Evolutionary conservation across 2,797 vertebrate species (phyloP).

Genomic region (Hippoglossus hippoglossus): DNA sequence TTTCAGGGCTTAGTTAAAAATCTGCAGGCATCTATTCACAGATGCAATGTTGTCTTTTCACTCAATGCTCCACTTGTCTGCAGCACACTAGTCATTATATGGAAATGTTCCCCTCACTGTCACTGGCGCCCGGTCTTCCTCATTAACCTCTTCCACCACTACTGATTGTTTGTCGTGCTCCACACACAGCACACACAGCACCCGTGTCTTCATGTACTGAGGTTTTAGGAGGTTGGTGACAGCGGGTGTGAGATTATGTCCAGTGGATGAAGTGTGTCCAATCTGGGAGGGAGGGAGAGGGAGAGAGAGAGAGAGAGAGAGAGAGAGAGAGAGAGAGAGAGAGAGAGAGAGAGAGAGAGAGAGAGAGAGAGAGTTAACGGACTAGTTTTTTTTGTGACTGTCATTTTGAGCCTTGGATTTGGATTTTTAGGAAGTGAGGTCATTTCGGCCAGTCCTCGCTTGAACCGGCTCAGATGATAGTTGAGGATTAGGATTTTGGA

Average conservation of each 20-base stretch:
- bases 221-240: constrained; percentile 21
- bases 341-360: constrained; percentile 36
- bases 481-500: constrained; percentile 65
- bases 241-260: constrained; percentile 56
- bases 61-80: constrained; percentile 30
- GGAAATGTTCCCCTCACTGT: constrained; percentile 42
- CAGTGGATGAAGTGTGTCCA: constrained; percentile 65
- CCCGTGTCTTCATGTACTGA: constrained; percentile 32
- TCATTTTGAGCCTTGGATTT: constrained; percentile 43
- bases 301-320: constrained; percentile 46
- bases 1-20: constrained; percentile 42
- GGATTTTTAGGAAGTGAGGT: constrained; percentile 34
- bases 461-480: constrained; percentile 39
- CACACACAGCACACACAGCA: constrained; percentile 2
- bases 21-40: constrained; percentile 35
- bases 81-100: constrained; percentile 53
- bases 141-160: constrained; percentile 52
- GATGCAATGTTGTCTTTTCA: constrained; percentile 32
- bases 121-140: constrained; percentile 48
- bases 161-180: constrained; percentile 25
- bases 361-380: constrained; percentile 6
- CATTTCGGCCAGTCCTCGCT: constrained; percentile 37
- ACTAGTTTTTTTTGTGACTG: constrained; percentile 35
- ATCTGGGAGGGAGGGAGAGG: constrained; percentile 54
- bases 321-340: constrained; percentile 25